phyloP scores from a whole-genome alignment of 2,797 vertebrate species.

The Lemur catta region DNA sequence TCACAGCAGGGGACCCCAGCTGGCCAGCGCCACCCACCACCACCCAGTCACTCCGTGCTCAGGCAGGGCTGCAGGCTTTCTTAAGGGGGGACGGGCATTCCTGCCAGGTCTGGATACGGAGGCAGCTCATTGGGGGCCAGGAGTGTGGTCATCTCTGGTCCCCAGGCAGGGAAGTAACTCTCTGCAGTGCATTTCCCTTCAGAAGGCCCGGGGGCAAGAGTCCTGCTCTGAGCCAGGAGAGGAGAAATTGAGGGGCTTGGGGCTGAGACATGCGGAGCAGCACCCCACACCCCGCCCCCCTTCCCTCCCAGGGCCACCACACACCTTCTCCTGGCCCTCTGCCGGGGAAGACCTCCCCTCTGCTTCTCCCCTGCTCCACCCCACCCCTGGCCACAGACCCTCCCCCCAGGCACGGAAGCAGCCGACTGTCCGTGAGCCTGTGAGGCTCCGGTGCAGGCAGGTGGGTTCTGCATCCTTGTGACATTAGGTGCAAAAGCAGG shows the following conservation, averaged over 20 bases:
- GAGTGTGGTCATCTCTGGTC: background rate
- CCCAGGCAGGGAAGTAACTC: background rate
- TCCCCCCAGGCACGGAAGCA: background rate
- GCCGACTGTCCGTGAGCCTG: background rate
- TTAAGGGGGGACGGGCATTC: background rate
- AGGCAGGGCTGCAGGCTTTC: background rate
- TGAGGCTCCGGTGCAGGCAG: background rate
- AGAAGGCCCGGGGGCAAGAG: background rate
- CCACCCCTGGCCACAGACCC: background rate
- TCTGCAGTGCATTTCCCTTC: background rate
- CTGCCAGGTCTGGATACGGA: background rate
- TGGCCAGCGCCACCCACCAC: fast-evolving
- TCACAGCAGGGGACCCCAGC: background rate
- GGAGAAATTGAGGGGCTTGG: background rate
- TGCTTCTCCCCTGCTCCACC: background rate
- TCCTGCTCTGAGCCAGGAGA: background rate
- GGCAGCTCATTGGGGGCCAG: background rate
- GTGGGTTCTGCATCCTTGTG: background rate
- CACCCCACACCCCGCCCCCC: background rate
- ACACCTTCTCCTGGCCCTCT: background rate
- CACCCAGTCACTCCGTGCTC: background rate
- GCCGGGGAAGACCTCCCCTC: background rate
- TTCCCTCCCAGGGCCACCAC: background rate
- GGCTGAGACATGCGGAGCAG: background rate
- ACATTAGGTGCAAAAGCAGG: background rate